Evolutionary conservation across 2,797 vertebrate species (phyloP).

Genomic region (Cyprinella venusta): DNA sequence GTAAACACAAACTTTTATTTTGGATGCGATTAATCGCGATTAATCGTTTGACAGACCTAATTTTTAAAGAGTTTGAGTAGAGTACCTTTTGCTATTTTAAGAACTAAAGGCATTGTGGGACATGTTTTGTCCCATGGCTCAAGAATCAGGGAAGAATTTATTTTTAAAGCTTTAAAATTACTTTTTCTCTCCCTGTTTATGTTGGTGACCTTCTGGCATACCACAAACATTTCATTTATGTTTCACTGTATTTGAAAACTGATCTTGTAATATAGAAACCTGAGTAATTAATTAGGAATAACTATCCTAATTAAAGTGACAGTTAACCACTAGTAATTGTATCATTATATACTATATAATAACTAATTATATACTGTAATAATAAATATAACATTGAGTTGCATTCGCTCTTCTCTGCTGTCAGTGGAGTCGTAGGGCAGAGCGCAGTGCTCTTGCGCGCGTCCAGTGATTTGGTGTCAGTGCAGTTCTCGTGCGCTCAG

Average conservation of each 20-base stretch:
- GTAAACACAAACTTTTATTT: too few relatives aligned
- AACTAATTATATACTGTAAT: too few relatives aligned
- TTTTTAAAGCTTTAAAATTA: neutral
- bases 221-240: neutral
- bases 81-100: neutral
- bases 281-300: neutral
- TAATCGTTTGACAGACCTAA: too few relatives aligned
- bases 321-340: too few relatives aligned
- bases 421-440: constrained; percentile 46
- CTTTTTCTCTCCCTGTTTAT: neutral
- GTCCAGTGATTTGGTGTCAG: constrained; percentile 36
- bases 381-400: too few relatives aligned
- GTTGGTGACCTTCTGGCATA: neutral
- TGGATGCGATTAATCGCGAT: too few relatives aligned
- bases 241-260: neutral
- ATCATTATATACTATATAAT: too few relatives aligned
- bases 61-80: too few relatives aligned
- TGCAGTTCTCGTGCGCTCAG: constrained; percentile 37
- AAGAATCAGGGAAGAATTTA: neutral
- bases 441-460: constrained; percentile 39
- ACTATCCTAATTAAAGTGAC: too few relatives aligned
- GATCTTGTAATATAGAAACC: neutral
- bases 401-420: neutral
- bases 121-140: neutral
- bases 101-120: neutral